These are phyloP conservation scores for Coecobrya sp. DNA, from an alignment of 2,888 invertebrate species.

Conservation along the genomic window DNA sequence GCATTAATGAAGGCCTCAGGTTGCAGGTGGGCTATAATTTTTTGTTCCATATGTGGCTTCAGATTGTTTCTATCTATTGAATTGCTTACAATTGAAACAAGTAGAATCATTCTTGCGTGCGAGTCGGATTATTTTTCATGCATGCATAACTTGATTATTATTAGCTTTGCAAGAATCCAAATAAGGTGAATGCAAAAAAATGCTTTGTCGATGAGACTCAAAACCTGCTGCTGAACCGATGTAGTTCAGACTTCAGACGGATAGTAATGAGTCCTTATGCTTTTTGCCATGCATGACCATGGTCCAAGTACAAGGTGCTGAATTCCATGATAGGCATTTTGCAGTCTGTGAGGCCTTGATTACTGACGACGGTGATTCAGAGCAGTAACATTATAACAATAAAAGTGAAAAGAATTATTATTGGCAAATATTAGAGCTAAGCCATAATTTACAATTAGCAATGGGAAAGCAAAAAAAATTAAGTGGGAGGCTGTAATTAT, in stretches of 20 bases:
- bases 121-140: not conserved
- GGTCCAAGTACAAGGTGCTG: too few species aligned
- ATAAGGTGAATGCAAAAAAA: not conserved
- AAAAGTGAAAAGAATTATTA: not conserved
- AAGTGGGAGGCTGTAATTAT: slow-evolving; percentile 50
- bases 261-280: too few species aligned
- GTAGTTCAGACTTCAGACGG: too few species aligned
- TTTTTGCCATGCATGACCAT: too few species aligned
- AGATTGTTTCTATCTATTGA: not conserved
- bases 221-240: too few species aligned
- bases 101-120: not conserved
- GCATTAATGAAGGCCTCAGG: slow-evolving; percentile 18
- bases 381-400: too few species aligned
- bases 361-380: too few species aligned
- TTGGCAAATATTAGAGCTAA: not conserved
- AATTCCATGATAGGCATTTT: too few species aligned
- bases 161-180: not conserved
- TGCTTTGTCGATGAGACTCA: not conserved
- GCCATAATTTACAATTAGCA: slow-evolving; percentile 72
- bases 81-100: not conserved
- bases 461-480: slow-evolving; percentile 31
- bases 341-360: not conserved
- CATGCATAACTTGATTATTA: slow-evolving; percentile 19
- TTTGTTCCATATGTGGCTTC: not conserved
- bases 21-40: not conserved